A percentile compares a stretch with the other conserved stretches of the same genome.
Evolutionary conservation across 2,113 vertebrate genomes (phyloP).

Genomic region (Platichthys flesus): DNA sequence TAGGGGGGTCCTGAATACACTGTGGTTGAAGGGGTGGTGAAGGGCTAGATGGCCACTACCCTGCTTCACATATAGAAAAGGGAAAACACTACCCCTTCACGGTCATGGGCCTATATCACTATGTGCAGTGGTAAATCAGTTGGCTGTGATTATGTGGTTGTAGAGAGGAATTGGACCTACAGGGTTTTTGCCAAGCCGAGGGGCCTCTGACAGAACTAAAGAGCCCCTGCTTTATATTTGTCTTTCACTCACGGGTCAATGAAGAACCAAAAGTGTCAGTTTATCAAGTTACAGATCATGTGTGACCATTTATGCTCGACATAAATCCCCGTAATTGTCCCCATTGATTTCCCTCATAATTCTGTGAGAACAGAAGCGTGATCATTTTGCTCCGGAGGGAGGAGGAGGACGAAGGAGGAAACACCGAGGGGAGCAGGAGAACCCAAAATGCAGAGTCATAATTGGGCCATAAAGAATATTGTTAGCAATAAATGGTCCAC

Average conservation of each 20-base stretch:
- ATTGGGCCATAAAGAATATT: slow-evolving; percentile 66
- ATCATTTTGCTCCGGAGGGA: slow-evolving; percentile 32
- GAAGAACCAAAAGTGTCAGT: slow-evolving; percentile 1
- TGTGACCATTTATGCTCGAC: not conserved
- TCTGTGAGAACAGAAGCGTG: slow-evolving; percentile 23
- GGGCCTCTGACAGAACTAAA: not conserved
- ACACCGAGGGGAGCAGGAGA: not conserved
- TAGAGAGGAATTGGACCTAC: no score
- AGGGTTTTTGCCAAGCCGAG: not conserved
- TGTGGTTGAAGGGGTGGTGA: no score
- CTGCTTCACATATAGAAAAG: no score
- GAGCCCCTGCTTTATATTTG: not conserved
- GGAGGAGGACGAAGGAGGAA: slow-evolving; percentile 2
- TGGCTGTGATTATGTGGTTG: not conserved
- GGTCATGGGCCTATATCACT: no score
- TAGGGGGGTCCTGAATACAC: not conserved
- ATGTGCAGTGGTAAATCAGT: not conserved
- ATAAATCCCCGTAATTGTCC: slow-evolving; percentile 50
- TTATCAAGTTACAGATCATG: slow-evolving; percentile 11
- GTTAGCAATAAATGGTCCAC: slow-evolving; percentile 66
- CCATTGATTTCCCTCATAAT: slow-evolving; percentile 34
- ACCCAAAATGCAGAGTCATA: slow-evolving; percentile 66
- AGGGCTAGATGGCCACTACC: no score
- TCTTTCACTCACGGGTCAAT: slow-evolving; percentile 38
- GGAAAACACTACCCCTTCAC: no score